phyloP scores from a whole-genome alignment of 2,888 invertebrate genomes.

The Netelia virgata region DNA sequence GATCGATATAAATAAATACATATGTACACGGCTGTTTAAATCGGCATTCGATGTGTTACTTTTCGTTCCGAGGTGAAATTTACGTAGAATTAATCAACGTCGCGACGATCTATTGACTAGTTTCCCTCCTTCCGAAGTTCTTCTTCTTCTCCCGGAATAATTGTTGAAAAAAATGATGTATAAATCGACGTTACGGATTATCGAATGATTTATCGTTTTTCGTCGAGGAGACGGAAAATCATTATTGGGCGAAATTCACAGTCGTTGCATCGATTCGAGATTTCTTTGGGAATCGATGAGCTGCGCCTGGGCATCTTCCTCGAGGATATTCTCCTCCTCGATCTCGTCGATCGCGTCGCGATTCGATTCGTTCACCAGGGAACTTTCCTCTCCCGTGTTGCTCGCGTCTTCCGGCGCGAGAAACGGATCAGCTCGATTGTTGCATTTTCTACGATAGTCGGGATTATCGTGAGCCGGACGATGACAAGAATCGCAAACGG shows the following conservation, averaged over 20 bases:
- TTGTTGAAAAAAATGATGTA: no score
- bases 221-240: background rate
- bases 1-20: constrained; percentile 72
- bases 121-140: background rate
- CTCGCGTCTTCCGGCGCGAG: constrained; percentile 82
- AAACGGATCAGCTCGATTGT: constrained; percentile 76
- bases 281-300: constrained; percentile 59
- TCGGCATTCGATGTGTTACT: constrained; percentile 23
- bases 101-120: constrained; percentile 36
- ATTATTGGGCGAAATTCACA: constrained; percentile 32
- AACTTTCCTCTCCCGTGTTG: constrained; percentile 81
- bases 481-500: constrained; percentile 84
- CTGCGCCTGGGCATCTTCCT: constrained; percentile 79
- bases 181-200: no score
- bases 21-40: constrained; percentile 72
- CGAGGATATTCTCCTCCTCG: constrained; percentile 77
- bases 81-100: constrained; percentile 4
- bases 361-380: constrained; percentile 79
- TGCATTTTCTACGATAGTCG: constrained; percentile 79
- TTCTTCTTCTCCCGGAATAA: no score
- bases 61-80: background rate
- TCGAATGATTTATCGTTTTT: background rate
- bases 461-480: constrained; percentile 78
- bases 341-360: constrained; percentile 65
- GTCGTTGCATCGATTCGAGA: constrained; percentile 52